Conservation (phyloP, 2,888 invertebrate genomes). For the Xanthorhoe designata region DNA sequence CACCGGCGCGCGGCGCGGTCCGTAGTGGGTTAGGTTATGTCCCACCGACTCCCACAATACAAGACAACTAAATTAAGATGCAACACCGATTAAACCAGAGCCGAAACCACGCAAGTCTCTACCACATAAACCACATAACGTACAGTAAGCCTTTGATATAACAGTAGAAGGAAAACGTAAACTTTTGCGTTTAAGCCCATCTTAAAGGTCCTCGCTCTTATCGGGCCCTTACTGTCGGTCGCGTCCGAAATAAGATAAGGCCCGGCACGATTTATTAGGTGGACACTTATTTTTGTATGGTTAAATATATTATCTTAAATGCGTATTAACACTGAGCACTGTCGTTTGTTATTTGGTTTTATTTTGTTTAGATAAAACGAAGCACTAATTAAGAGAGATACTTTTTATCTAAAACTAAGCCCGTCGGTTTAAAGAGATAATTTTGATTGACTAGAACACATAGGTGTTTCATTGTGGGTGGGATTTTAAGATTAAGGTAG, state of each 20-base stretch:
- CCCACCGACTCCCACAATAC: slow-evolving; percentile 70
- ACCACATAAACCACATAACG: slow-evolving; percentile 45
- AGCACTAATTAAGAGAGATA: slow-evolving; percentile 43
- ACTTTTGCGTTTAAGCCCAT: slow-evolving; percentile 45
- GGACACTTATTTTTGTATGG: slow-evolving; percentile 81
- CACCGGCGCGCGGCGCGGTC: slow-evolving; percentile 50
- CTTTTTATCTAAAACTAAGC: slow-evolving; percentile 4
- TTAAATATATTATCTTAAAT: slow-evolving; percentile 85
- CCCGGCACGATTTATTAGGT: slow-evolving; percentile 79
- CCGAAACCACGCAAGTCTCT: slow-evolving; percentile 57
- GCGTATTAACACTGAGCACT: slow-evolving; percentile 82
- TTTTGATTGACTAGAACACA: neutral
- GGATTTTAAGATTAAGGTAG: neutral
- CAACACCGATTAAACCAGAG: slow-evolving; percentile 76
- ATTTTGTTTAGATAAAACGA: slow-evolving; percentile 61
- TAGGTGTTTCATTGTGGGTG: slow-evolving; percentile 4
- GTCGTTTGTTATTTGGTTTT: slow-evolving; percentile 72
- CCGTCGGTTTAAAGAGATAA: neutral
- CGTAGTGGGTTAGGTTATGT: slow-evolving; percentile 64
- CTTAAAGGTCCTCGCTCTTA: slow-evolving; percentile 68
- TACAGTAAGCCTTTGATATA: slow-evolving; percentile 46
- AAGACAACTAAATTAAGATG: slow-evolving; percentile 85
- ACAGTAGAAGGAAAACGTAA: slow-evolving; percentile 57
- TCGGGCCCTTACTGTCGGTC: slow-evolving; percentile 80
- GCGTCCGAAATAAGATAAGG: slow-evolving; percentile 77